Conservation (phyloP, 2,888 invertebrate genomes). For the Hydrotaea cyrtoneurina region DNA sequence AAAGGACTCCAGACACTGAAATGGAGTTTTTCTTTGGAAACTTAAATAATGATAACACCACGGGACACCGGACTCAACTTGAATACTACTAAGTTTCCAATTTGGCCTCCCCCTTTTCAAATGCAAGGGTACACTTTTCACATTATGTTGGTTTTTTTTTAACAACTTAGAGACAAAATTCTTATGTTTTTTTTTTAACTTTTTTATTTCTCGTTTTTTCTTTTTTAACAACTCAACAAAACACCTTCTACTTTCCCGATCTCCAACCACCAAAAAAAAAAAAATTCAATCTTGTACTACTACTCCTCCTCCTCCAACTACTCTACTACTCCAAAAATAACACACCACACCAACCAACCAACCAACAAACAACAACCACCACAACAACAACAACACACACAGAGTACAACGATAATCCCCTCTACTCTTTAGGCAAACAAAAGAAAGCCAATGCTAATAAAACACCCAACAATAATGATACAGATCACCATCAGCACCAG, state of each 20-base stretch:
- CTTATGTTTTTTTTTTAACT: constrained; percentile 54
- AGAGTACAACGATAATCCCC: constrained; percentile 80
- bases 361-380: constrained; percentile 9
- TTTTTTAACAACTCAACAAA: constrained; percentile 55
- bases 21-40: background rate
- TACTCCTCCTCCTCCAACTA: constrained; percentile 26
- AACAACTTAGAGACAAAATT: constrained; percentile 38
- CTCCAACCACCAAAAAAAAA: constrained; percentile 37
- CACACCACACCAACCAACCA: background rate
- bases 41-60: too few relatives aligned
- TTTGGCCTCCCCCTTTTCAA: background rate
- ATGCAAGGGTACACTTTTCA: constrained; percentile 1
- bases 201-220: constrained; percentile 63
- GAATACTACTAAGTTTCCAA: constrained; percentile 5
- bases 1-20: background rate
- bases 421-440: constrained; percentile 79
- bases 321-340: constrained; percentile 46
- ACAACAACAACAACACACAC: constrained; percentile 60
- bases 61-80: background rate
- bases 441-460: constrained; percentile 72
- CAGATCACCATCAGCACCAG: constrained; percentile 61
- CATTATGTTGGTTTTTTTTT: constrained; percentile 17
- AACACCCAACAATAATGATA: constrained; percentile 56
- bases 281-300: constrained; percentile 49
- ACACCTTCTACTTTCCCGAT: constrained; percentile 39